These are phyloP conservation scores for Microplitis deprimator DNA, from an alignment of 2,888 invertebrate species.

Conservation along the genomic window DNA sequence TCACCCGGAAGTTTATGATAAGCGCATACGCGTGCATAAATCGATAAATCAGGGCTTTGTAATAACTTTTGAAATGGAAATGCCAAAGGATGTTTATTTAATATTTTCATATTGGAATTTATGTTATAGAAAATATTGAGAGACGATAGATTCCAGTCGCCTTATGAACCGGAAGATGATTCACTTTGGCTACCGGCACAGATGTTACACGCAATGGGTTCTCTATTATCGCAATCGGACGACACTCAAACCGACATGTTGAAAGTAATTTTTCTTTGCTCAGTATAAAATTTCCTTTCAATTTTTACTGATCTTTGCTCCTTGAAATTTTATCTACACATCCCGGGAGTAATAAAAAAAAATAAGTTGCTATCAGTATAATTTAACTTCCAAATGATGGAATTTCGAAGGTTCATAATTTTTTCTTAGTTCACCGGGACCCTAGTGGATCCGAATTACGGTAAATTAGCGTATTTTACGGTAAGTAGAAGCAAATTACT, in stretches of 20 bases:
- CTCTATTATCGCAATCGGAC: constrained; percentile 84
- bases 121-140: constrained; percentile 84
- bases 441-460: not conserved
- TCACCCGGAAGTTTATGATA: constrained; percentile 10
- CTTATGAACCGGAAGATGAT: constrained; percentile 92
- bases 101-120: constrained; percentile 3
- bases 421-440: not conserved
- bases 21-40: not conserved
- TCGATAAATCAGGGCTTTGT: not conserved
- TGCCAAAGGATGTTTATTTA: not conserved
- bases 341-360: no score
- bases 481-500: no score
- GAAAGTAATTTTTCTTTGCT: constrained; percentile 73
- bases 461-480: no score
- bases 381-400: not conserved
- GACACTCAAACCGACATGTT: constrained; percentile 85
- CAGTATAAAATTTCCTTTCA: not conserved
- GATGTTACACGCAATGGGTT: constrained; percentile 87
- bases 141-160: constrained; percentile 92
- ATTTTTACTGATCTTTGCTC: constrained; percentile 43
- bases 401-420: not conserved
- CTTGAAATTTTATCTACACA: no score
- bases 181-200: constrained; percentile 94
- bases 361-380: no score
- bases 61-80: not conserved